Evolutionary conservation across 2,888 invertebrate genomes (phyloP).

Genomic region (Choristoneura rosaceana): DNA sequence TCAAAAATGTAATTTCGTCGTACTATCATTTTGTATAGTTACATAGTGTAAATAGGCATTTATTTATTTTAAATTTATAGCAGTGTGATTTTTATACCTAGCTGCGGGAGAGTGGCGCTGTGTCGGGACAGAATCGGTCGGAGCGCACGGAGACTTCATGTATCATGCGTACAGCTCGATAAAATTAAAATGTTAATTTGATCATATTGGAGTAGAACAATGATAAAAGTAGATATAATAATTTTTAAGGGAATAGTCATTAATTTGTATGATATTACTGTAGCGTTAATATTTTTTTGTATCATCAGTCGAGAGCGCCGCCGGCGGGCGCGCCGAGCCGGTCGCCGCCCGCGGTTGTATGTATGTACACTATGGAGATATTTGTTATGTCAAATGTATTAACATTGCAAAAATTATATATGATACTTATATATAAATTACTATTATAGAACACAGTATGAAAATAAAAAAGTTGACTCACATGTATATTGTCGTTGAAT

Average conservation of each 20-base stretch:
- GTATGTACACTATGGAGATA: constrained; percentile 83
- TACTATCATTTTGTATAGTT: constrained; percentile 85
- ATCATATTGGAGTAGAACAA: constrained; percentile 83
- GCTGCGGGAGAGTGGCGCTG: constrained; percentile 80
- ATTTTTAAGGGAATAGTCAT: constrained; percentile 86
- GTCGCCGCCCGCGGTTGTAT: constrained; percentile 67
- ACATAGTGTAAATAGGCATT: constrained; percentile 86
- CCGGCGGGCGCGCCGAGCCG: constrained; percentile 62
- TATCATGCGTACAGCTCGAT: constrained; percentile 75
- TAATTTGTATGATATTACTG: constrained; percentile 86
- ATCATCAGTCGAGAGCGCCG: constrained; percentile 70
- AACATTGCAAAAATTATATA: constrained; percentile 85
- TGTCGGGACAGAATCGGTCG: constrained; percentile 72
- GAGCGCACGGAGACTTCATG: constrained; percentile 74
- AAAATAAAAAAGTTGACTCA: constrained; percentile 84
- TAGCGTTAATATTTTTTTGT: constrained; percentile 82
- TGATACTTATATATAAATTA: constrained; percentile 84
- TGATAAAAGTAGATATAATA: constrained; percentile 83
- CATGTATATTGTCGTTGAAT: constrained; percentile 72
- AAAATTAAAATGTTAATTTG: constrained; percentile 72
- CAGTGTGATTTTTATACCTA: constrained; percentile 84
- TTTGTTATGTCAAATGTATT: constrained; percentile 85
- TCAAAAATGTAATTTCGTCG: constrained; percentile 81
- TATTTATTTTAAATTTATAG: constrained; percentile 85
- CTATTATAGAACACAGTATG: constrained; percentile 85